Evolutionary conservation across 2,888 invertebrate species (phyloP).

Genomic region (Aquatica leii): DNA sequence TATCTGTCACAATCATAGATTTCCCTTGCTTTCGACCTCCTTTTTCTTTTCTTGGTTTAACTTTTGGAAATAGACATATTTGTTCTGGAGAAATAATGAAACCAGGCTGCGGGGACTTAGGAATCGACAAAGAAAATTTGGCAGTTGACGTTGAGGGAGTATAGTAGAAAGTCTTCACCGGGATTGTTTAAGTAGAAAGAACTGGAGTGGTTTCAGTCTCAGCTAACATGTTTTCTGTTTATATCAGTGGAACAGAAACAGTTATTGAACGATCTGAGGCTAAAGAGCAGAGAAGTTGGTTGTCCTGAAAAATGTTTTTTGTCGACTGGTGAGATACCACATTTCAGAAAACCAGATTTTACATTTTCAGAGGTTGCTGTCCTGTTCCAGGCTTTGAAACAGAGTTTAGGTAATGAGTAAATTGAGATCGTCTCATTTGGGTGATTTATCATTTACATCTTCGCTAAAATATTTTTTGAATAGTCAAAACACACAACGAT

Average conservation of each 20-base stretch:
- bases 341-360: no score
- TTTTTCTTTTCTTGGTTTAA: conserved; percentile 1
- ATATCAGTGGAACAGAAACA: background rate
- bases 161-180: background rate
- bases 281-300: background rate
- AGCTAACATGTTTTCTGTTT: background rate
- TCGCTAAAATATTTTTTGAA: background rate
- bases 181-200: background rate
- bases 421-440: background rate
- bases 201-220: background rate
- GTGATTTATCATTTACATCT: background rate
- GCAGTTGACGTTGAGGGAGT: conserved; percentile 4
- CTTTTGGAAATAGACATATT: background rate
- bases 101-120: background rate
- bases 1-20: background rate
- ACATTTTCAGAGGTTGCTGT: no score
- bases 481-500: no score
- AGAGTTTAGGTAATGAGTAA: background rate
- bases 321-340: no score
- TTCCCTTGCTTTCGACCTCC: background rate
- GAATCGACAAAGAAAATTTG: background rate
- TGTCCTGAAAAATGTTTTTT: no score
- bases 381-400: no score
- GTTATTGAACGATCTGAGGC: background rate
- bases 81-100: background rate